phyloP scores from a whole-genome alignment of 2,888 invertebrate species.

The Volucella inflata region DNA sequence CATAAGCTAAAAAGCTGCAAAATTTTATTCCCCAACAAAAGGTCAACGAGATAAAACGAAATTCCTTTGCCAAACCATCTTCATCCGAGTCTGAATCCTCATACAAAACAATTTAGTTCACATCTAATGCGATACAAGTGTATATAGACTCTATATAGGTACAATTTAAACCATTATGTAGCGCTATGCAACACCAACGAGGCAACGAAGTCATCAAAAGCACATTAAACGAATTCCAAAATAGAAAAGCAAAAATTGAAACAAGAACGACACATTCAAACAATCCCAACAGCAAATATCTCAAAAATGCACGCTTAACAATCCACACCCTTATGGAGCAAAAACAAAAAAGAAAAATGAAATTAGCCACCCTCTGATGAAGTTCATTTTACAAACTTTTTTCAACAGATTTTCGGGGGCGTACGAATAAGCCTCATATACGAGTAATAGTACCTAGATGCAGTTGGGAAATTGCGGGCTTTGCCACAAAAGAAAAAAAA shows the following conservation, averaged over 20 bases:
- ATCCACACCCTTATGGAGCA: not conserved
- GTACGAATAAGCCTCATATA: slow-evolving; percentile 1
- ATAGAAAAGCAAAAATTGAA: slow-evolving; percentile 21
- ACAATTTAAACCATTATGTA: slow-evolving; percentile 21
- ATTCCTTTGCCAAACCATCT: slow-evolving; percentile 1
- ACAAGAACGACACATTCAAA: slow-evolving; percentile 28
- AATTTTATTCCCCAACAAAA: slow-evolving; percentile 17
- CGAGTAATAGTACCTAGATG: slow-evolving; percentile 30
- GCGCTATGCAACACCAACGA: slow-evolving; percentile 1
- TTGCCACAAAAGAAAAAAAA: slow-evolving; percentile 21
- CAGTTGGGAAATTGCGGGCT: slow-evolving; percentile 46
- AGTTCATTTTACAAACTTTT: slow-evolving; percentile 65
- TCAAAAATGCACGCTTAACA: slow-evolving; percentile 44
- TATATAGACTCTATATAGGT: not conserved
- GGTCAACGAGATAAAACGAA: slow-evolving; percentile 43
- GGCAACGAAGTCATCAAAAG: slow-evolving; percentile 63
- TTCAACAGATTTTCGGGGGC: slow-evolving; percentile 56
- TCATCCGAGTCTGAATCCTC: not conserved
- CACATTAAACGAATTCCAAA: slow-evolving; percentile 64
- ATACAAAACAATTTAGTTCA: slow-evolving; percentile 30
- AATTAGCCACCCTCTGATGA: slow-evolving; percentile 35
- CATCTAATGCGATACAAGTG: not conserved
- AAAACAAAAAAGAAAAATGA: not conserved
- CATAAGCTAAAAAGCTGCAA: slow-evolving; percentile 5
- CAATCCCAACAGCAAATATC: slow-evolving; percentile 66